Percentiles rank a stretch among this genome's conserved stretches.
Evolutionary conservation across 2,113 vertebrate genomes (phyloP).

Genomic region (Corvus hawaiiensis): DNA sequence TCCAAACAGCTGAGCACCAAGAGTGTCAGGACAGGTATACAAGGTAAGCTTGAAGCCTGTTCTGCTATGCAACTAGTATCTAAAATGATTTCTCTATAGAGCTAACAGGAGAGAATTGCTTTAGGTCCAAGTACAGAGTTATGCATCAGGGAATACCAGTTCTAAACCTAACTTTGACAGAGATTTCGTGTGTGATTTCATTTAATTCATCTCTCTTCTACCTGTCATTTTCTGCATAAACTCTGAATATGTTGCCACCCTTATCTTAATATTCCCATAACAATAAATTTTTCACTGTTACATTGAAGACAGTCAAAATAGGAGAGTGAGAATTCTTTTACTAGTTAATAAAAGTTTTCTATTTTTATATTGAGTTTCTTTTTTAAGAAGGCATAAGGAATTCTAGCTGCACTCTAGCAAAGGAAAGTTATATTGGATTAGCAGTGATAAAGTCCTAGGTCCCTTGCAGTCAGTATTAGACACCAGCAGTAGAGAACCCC

Average conservation of each 20-base stretch:
- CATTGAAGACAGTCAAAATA: neutral
- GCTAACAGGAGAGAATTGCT: neutral
- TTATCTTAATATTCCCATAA: neutral
- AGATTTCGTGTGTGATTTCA: neutral
- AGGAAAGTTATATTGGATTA: fast-evolving
- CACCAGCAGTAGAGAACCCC: neutral
- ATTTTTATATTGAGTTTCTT: neutral
- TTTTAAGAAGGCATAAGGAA: neutral
- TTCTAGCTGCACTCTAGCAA: neutral
- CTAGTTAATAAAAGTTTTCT: neutral
- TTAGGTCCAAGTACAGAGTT: neutral
- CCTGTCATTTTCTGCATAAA: neutral
- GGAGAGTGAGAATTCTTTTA: neutral
- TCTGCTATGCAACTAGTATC: neutral
- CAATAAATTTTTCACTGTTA: neutral
- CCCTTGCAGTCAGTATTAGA: neutral
- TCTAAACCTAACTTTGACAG: neutral
- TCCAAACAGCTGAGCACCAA: neutral
- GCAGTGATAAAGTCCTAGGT: neutral
- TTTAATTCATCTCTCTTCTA: neutral
- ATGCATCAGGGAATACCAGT: neutral
- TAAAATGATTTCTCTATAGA: neutral
- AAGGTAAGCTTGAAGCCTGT: neutral
- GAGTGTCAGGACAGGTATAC: neutral
- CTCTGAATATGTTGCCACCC: neutral